phyloP scores from a whole-genome alignment of 2,113 vertebrate genomes.

The Lethenteron reissneri region DNA sequence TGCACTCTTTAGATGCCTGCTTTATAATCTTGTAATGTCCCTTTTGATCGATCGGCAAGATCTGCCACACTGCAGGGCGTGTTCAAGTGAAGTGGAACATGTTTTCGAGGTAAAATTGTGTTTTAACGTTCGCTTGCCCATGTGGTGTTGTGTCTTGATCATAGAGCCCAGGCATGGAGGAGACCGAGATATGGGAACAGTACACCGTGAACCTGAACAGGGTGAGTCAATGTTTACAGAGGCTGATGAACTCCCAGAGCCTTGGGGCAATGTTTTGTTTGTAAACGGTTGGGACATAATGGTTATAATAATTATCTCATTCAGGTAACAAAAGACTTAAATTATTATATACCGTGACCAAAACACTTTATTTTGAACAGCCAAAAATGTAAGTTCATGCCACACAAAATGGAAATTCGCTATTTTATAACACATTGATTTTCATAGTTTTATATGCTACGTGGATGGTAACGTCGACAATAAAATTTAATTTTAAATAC shows the following conservation, averaged over 20 bases:
- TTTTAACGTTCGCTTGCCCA: no score
- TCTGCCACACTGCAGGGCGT: no score
- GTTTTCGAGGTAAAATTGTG: no score
- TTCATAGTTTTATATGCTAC: slow-evolving; percentile 5
- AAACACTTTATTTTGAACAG: slow-evolving; percentile 16
- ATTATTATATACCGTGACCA: slow-evolving; percentile 24
- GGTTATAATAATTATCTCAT: slow-evolving; percentile 57
- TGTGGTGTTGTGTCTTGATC: no score
- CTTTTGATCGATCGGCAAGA: no score
- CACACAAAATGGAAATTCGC: slow-evolving; percentile 4
- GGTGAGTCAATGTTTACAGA: slow-evolving; percentile 32
- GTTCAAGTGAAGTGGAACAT: no score
- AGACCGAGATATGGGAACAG: slow-evolving; percentile 99
- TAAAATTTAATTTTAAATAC: neutral
- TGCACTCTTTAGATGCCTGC: no score
- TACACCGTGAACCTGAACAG: slow-evolving; percentile 98
- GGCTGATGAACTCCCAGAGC: slow-evolving; percentile 37
- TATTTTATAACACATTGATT: neutral
- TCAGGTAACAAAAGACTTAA: slow-evolving; percentile 42
- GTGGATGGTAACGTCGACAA: slow-evolving; percentile 5
- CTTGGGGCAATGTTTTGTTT: slow-evolving; percentile 13
- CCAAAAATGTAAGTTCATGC: slow-evolving; percentile 8
- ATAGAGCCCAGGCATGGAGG: slow-evolving; percentile 91
- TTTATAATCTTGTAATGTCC: no score
- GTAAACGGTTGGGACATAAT: slow-evolving; percentile 32